phyloP scores from a whole-genome alignment of 2,113 vertebrate genomes.

The Microcebus jonahi region DNA sequence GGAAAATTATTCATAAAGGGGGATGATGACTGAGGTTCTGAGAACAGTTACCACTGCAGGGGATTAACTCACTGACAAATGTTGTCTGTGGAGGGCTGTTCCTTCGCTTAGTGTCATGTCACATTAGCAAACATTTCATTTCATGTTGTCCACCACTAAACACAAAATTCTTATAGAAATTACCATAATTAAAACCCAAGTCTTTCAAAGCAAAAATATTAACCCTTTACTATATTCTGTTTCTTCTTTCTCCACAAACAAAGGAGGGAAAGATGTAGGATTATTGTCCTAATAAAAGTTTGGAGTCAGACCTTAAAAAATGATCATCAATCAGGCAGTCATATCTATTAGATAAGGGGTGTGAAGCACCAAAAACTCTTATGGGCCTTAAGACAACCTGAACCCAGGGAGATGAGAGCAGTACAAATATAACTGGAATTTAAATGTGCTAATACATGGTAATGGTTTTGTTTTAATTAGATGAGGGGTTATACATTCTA shows the following conservation, averaged over 20 bases:
- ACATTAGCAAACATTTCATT: slow-evolving; percentile 53
- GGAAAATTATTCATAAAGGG: slow-evolving; percentile 67
- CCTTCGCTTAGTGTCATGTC: slow-evolving; percentile 22
- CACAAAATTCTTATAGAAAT: slow-evolving; percentile 11
- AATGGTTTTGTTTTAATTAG: neutral
- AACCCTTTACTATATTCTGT: neutral
- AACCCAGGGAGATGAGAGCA: neutral
- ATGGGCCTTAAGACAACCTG: neutral
- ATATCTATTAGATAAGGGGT: neutral
- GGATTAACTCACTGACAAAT: slow-evolving; percentile 54
- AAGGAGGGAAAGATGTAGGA: neutral
- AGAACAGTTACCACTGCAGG: slow-evolving; percentile 25
- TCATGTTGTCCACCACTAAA: slow-evolving; percentile 18
- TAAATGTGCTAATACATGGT: neutral
- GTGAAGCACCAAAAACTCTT: neutral
- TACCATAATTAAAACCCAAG: slow-evolving; percentile 44
- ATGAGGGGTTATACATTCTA: neutral
- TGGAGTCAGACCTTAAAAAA: slow-evolving; percentile 38
- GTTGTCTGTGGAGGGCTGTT: slow-evolving; percentile 26
- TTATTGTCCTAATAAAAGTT: slow-evolving; percentile 30
- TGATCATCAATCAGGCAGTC: neutral
- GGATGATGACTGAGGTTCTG: slow-evolving; percentile 33
- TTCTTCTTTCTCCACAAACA: neutral
- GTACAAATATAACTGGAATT: neutral
- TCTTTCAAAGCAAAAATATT: slow-evolving; percentile 5